phyloP scores from a whole-genome alignment of 2,113 vertebrate genomes.

The Riparia riparia region DNA sequence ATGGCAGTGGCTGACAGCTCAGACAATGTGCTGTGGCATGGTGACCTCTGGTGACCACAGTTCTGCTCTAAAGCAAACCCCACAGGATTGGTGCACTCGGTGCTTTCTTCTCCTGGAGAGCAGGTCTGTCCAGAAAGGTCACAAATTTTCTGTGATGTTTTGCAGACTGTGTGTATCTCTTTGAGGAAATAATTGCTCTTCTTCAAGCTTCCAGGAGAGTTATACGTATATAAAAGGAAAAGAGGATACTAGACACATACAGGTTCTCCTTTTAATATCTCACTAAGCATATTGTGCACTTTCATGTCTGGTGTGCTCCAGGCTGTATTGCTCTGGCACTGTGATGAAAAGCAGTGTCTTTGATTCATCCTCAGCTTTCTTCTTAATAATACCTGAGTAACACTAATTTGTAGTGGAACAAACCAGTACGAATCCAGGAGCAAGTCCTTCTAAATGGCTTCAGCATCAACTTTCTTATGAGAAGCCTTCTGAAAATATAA shows the following conservation, averaged over 20 bases:
- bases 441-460: neutral
- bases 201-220: neutral
- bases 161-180: neutral
- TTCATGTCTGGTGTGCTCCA: neutral
- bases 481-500: neutral
- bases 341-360: conserved; percentile 19
- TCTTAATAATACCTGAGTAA: neutral
- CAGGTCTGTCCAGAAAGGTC: neutral
- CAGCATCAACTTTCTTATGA: neutral
- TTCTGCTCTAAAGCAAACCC: neutral
- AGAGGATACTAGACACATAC: neutral
- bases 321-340: neutral
- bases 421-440: neutral
- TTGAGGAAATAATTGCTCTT: neutral
- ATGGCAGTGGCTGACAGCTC: neutral
- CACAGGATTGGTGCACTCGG: accelerated
- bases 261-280: neutral
- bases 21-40: neutral
- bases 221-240: neutral
- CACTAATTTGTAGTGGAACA: neutral
- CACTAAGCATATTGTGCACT: neutral
- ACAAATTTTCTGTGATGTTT: neutral
- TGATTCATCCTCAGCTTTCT: neutral
- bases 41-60: neutral
- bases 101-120: neutral